Evolutionary conservation across 2,888 invertebrate species (phyloP).

Genomic region (Branchellion lobata): DNA sequence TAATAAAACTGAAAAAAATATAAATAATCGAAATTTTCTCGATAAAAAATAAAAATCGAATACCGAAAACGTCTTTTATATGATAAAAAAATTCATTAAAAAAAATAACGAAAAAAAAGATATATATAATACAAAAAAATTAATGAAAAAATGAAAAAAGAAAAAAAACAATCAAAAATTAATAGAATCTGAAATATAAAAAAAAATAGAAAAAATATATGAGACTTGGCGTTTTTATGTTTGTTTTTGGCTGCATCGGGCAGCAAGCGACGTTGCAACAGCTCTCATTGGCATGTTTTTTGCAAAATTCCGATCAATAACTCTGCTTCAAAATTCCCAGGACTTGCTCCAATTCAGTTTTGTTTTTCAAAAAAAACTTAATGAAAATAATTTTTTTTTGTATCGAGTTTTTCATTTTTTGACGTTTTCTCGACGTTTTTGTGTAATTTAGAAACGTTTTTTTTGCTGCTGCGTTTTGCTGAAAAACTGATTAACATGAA

Average conservation of each 20-base stretch:
- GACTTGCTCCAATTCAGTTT: too few species aligned
- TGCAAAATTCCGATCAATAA: constrained; percentile 8
- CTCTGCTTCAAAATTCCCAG: too few species aligned
- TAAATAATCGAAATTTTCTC: too few species aligned
- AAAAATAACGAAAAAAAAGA: not conserved
- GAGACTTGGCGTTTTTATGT: not conserved
- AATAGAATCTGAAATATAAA: not conserved
- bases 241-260: not conserved
- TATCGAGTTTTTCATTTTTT: not conserved
- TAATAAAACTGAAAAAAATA: too few species aligned
- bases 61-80: not conserved
- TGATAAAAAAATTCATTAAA: not conserved
- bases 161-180: not conserved
- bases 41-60: not conserved
- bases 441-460: too few species aligned
- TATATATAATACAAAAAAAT: not conserved
- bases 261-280: not conserved
- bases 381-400: not conserved
- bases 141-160: not conserved
- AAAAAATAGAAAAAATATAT: not conserved
- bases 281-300: constrained; percentile 12
- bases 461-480: not conserved
- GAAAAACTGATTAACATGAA: not conserved
- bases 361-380: not conserved
- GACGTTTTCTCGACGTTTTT: too few species aligned